Evolutionary conservation across 1,140 invertebrate species (phyloP), one percentile per base, ranked within the genome.

Genomic region (Chrysopa pallens): DNA sequence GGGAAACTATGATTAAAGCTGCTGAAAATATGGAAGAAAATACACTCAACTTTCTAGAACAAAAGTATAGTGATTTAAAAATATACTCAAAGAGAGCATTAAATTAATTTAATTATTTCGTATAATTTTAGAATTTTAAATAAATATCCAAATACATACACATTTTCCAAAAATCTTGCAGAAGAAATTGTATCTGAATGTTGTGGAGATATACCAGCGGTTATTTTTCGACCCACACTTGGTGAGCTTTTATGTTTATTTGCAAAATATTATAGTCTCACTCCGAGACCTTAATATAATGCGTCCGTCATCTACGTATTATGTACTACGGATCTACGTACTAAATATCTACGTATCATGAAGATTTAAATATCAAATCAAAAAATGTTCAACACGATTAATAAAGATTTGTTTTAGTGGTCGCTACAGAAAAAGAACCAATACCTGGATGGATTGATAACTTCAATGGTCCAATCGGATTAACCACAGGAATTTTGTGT

Each of bases 381-480:
- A n/a, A n/a, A n/a, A n/a, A n/a, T n/a, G n/a, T n/a, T n/a, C 12
- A 28, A 29, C 14, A n/a, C 9, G 29, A 12, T 29, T n/a, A 5
- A 29, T 15, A 36, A 31, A 28, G 4, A 35, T 45, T 36, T 42
- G 36, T 42, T 28, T 9, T 38, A 44, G 42, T 52, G 6, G 44
- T 35, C 14, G 43, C 37, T 11, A 40, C 44, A 1, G 13, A 45
- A 15, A 11, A 35, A 40, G 42, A 47, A 29, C 38, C 38, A 33
- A 39, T 51, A 28, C 52, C 63, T 54, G 67, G 68, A n/a, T 74
- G 73, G 72, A 69, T 72, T 36, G 72, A 76, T 50, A 74, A 74
- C 51, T 62, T 66, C 43, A 74, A 74, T 55, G 72, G 72, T 28
- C 68, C 73, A 15, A 71, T 68, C 53, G 80, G 71, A 2, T 60